These are phyloP conservation scores for Rattus rattus DNA, from an alignment of 2,113 vertebrate species.

Conservation along the genomic window DNA sequence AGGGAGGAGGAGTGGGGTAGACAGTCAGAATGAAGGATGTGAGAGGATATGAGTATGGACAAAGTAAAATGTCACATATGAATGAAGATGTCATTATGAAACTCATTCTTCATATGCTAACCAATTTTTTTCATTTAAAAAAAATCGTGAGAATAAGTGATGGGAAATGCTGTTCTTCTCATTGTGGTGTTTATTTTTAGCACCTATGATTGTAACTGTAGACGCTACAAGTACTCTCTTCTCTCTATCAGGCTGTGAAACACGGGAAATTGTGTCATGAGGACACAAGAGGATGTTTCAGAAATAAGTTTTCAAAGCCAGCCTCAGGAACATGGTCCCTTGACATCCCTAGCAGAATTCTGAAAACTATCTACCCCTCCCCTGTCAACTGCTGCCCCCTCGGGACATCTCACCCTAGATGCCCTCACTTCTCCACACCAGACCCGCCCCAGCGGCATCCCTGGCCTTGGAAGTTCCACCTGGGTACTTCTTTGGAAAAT, in stretches of 20 bases:
- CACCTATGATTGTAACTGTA: neutral
- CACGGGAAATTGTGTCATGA: neutral
- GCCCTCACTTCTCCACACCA: neutral
- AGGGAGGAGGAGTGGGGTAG: neutral
- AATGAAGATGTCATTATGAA: neutral
- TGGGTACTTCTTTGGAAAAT: neutral
- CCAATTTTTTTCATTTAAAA: neutral
- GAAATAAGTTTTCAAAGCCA: conserved; percentile 3
- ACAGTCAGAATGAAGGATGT: neutral
- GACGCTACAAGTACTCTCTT: neutral
- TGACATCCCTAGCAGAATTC: neutral
- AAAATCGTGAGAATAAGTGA: neutral
- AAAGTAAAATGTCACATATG: neutral
- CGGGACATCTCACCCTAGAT: neutral
- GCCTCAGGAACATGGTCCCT: neutral
- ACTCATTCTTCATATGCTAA: neutral
- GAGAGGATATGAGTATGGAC: neutral
- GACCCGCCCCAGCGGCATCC: neutral
- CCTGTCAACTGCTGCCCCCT: neutral
- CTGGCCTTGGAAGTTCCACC: neutral
- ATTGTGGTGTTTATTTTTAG: neutral
- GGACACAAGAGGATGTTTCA: neutral
- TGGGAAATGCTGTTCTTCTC: neutral
- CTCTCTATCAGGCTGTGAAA: neutral
- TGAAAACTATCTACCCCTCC: neutral